A percentile compares a stretch with the other conserved stretches of the same genome.
Evolutionary conservation across 2,797 vertebrate species (phyloP).

Genomic region (Sebastes diaconus): DNA sequence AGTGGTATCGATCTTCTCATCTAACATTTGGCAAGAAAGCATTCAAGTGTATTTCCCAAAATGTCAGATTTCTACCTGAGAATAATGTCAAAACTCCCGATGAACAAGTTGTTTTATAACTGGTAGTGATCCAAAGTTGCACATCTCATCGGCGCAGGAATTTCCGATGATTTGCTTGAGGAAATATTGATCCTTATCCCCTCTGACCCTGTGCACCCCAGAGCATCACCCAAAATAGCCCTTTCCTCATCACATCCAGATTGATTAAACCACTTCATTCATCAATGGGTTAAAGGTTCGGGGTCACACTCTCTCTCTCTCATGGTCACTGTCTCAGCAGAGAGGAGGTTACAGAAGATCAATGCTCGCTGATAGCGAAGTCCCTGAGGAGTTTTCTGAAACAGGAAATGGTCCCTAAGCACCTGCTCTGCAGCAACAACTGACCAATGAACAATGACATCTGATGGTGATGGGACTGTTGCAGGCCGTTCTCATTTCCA

Average conservation of each 20-base stretch:
- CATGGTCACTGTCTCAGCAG: slow-evolving; percentile 11
- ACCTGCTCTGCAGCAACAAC: neutral
- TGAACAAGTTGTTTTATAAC: neutral
- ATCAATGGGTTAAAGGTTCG: neutral
- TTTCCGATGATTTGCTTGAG: neutral
- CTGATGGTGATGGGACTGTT: neutral
- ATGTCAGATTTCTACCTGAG: neutral
- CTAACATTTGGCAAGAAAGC: neutral
- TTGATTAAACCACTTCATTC: slow-evolving; percentile 19
- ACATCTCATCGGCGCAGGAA: neutral
- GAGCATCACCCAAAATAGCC: slow-evolving; percentile 7
- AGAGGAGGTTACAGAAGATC: slow-evolving; percentile 20
- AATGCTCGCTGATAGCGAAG: slow-evolving; percentile 15
- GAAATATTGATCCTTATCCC: slow-evolving; percentile 9
- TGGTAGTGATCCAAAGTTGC: neutral
- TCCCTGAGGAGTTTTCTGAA: slow-evolving; percentile 13
- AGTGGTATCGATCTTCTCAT: neutral
- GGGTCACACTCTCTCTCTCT: neutral
- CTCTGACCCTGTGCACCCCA: neutral
- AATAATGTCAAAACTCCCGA: neutral
- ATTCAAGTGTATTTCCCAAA: neutral
- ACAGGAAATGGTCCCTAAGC: slow-evolving; percentile 12
- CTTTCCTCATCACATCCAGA: neutral
- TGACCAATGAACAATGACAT: neutral
- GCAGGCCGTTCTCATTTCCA: too few relatives aligned